Conservation (phyloP, 2,113 vertebrate genomes). For the Notarius lentiginosus region DNA sequence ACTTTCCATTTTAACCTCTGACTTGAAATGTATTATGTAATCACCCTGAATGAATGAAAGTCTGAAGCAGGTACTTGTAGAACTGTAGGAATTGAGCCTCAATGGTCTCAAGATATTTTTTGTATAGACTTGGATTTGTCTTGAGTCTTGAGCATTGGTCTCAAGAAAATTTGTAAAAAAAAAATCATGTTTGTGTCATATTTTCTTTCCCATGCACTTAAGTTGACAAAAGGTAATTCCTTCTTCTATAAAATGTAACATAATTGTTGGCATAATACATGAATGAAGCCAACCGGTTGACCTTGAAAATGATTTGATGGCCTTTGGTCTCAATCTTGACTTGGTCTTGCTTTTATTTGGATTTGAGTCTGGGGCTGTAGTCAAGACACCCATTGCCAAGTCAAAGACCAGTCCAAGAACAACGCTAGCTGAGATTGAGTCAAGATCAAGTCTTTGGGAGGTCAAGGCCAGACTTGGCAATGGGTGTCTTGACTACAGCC, state of each 20-base stretch:
- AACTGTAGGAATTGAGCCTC: background rate
- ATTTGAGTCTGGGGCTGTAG: background rate
- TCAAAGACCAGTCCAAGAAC: background rate
- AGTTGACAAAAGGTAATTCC: background rate
- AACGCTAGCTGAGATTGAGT: background rate
- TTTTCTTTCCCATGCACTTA: background rate
- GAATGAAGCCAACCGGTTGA: background rate
- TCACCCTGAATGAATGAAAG: background rate
- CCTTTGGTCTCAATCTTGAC: background rate
- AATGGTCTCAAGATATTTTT: background rate
- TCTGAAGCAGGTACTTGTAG: background rate
- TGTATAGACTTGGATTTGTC: background rate
- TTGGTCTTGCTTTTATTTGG: background rate
- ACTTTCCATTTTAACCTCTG: background rate
- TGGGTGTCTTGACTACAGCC: background rate
- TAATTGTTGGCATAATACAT: background rate
- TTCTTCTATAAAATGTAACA: background rate
- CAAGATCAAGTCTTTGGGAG: background rate
- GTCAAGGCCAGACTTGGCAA: background rate
- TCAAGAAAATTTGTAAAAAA: no score
- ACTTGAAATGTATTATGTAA: background rate
- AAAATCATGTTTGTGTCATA: no score
- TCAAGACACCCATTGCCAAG: background rate
- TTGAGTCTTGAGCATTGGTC: background rate
- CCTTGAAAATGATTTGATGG: background rate